Base-by-base conservation (phyloP, 2,113 vertebrate genomes). In the Colinus virginianus region DNA sequence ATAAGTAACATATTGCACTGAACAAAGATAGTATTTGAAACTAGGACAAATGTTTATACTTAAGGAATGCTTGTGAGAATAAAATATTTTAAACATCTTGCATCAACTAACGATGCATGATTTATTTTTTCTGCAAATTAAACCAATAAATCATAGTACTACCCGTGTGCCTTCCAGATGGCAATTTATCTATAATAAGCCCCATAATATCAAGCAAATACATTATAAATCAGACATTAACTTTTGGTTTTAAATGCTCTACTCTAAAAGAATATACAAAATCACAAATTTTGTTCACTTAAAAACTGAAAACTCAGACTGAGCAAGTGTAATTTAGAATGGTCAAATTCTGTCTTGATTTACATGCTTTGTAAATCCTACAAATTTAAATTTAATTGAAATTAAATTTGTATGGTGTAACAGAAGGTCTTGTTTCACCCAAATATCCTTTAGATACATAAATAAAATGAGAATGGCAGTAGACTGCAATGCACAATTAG, bases 81-180 rank as follows among this genome's bases (percentile, higher is more conserved):
- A 76, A 94, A 91, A 71, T 80, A 90, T 84, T 95, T 77, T 87
- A 95, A 93, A 93, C 43, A 55, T 75, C 67, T 93, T 90, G 51
- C 70, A 78, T 79, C 42, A 62, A 43, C 56, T 90, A 87, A 91
- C 75, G 78, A 69, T 72, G 7, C 80, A 63, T 67, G 11, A 56
- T 74, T 87, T 86, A 90, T 79, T 93, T 81, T 83, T 95, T 91
- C 85, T 98, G 55, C 95, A 98, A 98, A 98, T 98, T 95, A 97
- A 78, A 87, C 98, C 98, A 25, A 97, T 98, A 95, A 97, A 98
- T 90, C 98, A 98, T 69, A 98, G 97, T 91, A 95, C 93, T 89
- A 96, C 98, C 70, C 40, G 78, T 58, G 97, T 97, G 88, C 96
- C 97, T 94, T 98, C 98, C 96, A 97, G 96, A 95, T 98, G 98